Conservation (phyloP, 2,888 invertebrate species). For the Apodemia duryi region DNA sequence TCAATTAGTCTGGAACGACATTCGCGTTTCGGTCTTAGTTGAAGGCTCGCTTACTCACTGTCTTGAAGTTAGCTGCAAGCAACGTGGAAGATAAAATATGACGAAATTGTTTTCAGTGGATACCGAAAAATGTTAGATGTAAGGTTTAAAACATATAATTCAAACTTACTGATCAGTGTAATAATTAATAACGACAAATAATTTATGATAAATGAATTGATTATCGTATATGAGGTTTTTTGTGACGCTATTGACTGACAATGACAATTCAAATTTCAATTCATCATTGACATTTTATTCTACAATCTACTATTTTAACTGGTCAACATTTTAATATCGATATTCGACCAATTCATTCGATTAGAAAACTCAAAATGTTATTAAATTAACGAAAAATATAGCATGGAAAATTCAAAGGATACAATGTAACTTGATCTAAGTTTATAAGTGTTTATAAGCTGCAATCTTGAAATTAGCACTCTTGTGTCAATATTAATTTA, state of each 20-base stretch:
- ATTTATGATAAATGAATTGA: neutral
- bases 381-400: too few species aligned
- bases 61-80: constrained; percentile 67
- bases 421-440: too few species aligned
- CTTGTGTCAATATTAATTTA: too few species aligned
- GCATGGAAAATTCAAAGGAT: too few species aligned
- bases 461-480: too few species aligned
- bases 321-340: too few species aligned
- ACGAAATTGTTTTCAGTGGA: neutral
- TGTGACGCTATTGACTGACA: neutral
- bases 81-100: constrained; percentile 49
- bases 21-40: constrained; percentile 55
- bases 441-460: too few species aligned
- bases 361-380: too few species aligned
- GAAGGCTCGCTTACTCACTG: constrained; percentile 76
- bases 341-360: too few species aligned
- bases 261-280: too few species aligned
- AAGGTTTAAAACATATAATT: neutral
- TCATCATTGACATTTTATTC: too few species aligned
- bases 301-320: too few species aligned
- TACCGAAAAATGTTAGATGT: neutral
- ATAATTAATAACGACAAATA: neutral
- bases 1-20: constrained; percentile 69
- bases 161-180: neutral
- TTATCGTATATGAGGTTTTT: neutral